Conservation (phyloP, 2,797 vertebrate genomes). For the Kryptopterus vitreolus region DNA sequence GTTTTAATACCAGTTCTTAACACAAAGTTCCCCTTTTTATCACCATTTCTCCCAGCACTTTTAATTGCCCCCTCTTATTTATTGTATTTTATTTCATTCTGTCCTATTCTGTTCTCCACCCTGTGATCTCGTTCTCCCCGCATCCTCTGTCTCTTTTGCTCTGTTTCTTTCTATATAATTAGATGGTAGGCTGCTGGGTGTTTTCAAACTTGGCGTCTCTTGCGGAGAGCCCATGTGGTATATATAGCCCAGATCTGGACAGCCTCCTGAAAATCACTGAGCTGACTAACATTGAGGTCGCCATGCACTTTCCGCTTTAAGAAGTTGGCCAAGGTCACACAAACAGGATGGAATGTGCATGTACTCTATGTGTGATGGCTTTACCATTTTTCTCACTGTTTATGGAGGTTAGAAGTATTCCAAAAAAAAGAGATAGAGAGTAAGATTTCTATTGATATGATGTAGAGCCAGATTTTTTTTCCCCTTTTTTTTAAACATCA, state of each 20-base stretch:
- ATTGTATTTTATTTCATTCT: background rate
- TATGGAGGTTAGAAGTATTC: background rate
- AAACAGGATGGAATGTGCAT: slow-evolving; percentile 64
- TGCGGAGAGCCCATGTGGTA: slow-evolving; percentile 70
- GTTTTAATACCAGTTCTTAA: background rate
- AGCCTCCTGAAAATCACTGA: slow-evolving; percentile 73
- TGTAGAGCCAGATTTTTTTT: no score
- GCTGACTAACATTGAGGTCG: slow-evolving; percentile 66
- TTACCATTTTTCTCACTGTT: background rate
- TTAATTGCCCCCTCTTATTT: background rate
- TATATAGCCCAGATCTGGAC: slow-evolving; percentile 76
- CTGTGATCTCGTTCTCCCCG: slow-evolving; percentile 3
- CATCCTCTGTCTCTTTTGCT: slow-evolving; percentile 6
- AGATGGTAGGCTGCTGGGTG: slow-evolving; percentile 69
- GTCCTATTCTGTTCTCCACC: slow-evolving; percentile 6
- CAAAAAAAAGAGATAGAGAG: background rate
- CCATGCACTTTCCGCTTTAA: slow-evolving; percentile 57
- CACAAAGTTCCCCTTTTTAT: slow-evolving; percentile 4
- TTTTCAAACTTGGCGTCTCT: slow-evolving; percentile 74
- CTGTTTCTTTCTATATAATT: slow-evolving; percentile 67
- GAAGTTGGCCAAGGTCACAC: slow-evolving; percentile 70
- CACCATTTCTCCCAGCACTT: background rate
- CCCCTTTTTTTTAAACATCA: no score
- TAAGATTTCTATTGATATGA: background rate
- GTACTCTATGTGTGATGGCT: slow-evolving; percentile 17